phyloP scores from a whole-genome alignment of 2,113 vertebrate species.

The Gasterosteus aculeatus region DNA sequence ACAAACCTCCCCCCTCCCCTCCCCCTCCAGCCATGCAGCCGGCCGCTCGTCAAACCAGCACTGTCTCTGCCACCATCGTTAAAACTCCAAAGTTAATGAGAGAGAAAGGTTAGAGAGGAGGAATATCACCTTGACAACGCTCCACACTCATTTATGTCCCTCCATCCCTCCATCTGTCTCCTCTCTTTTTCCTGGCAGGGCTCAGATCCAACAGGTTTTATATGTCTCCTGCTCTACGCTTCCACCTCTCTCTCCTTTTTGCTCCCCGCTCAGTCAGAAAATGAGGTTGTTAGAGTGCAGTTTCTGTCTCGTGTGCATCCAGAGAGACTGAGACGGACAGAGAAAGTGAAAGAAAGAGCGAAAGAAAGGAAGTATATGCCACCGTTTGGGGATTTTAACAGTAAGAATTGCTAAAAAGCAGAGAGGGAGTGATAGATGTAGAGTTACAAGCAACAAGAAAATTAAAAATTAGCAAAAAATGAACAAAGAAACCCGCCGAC shows the following conservation, averaged over 20 bases:
- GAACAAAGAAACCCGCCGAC: conserved; percentile 1
- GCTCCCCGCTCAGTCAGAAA: conserved; percentile 69
- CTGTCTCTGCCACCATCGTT: conserved; percentile 63
- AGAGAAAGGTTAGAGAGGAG: conserved; percentile 72
- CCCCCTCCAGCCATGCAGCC: conserved; percentile 29
- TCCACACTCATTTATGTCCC: conserved; percentile 64
- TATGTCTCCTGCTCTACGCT: conserved; percentile 52
- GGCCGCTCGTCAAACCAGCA: conserved; percentile 54
- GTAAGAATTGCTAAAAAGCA: conserved; percentile 2
- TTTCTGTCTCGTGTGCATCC: conserved; percentile 46
- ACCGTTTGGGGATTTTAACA: not conserved
- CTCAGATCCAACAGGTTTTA: conserved; percentile 71
- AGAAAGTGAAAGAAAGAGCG: not conserved
- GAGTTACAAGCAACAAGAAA: not conserved
- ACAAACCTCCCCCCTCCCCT: conserved; percentile 19
- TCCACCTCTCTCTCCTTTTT: conserved; percentile 53
- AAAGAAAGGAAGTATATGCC: conserved; percentile 1
- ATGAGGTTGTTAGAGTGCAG: conserved; percentile 73
- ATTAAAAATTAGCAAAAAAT: conserved; percentile 4
- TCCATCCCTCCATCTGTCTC: conserved; percentile 70
- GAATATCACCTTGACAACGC: conserved; percentile 76
- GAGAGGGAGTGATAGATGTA: not conserved
- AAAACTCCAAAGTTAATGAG: conserved; percentile 76
- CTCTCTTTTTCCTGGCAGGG: conserved; percentile 37
- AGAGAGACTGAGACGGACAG: conserved; percentile 10